phyloP scores from a whole-genome alignment of 2,797 vertebrate species.

The Pagetopsis macropterus region DNA sequence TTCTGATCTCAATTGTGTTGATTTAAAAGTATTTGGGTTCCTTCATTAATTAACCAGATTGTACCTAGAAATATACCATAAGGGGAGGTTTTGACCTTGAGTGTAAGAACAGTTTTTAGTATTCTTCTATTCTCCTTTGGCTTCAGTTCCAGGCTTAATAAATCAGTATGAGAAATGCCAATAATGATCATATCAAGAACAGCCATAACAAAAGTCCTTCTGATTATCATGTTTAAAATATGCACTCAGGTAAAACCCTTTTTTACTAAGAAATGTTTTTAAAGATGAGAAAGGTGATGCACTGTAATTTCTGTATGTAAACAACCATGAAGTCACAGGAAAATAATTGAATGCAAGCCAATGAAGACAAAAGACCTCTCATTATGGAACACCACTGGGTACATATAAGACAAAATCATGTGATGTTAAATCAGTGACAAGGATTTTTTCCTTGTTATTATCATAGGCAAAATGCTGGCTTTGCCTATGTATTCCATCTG shows the following conservation, averaged over 20 bases:
- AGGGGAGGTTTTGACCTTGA: slow-evolving; percentile 6
- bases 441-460: too few relatives aligned
- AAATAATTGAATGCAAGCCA: too few relatives aligned
- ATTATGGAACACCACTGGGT: too few relatives aligned
- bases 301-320: too few relatives aligned
- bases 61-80: not conserved
- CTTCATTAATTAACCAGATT: slow-evolving; percentile 1
- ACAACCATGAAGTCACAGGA: too few relatives aligned
- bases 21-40: slow-evolving; percentile 9
- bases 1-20: not conserved
- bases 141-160: not conserved
- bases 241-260: not conserved
- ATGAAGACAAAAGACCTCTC: too few relatives aligned
- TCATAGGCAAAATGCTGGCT: too few relatives aligned
- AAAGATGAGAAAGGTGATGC: too few relatives aligned
- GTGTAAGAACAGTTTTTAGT: not conserved
- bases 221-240: slow-evolving; percentile 10
- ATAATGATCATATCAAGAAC: slow-evolving; percentile 8
- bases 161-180: slow-evolving; percentile 10
- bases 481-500: too few relatives aligned
- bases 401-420: too few relatives aligned
- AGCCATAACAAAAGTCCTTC: not conserved
- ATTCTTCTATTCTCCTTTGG: not conserved
- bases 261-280: too few relatives aligned
- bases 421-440: too few relatives aligned